Percentiles rank a stretch among this genome's conserved stretches.
These are phyloP conservation scores for Pogona vitticeps DNA, from an alignment of 2,113 vertebrate genomes.

Conservation along the genomic window DNA sequence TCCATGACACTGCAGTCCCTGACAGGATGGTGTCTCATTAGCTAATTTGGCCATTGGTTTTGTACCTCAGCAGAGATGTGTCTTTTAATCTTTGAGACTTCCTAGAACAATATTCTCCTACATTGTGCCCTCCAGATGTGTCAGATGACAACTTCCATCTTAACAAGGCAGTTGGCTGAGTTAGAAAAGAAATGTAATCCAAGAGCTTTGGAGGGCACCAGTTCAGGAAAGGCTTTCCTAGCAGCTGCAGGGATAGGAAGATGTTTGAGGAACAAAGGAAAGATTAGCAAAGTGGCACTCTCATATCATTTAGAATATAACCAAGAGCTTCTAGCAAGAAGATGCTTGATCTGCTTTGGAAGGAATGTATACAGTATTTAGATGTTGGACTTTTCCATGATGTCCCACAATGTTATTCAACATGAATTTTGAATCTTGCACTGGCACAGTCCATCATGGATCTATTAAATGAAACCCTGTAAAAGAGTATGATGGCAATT, in stretches of 20 bases:
- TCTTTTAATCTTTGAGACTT: not conserved
- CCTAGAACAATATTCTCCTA: not conserved
- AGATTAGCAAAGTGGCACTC: not conserved
- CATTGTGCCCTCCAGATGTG: too few species aligned
- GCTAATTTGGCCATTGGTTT: too few species aligned
- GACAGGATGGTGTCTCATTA: not conserved
- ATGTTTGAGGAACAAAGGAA: not conserved
- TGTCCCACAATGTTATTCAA: not conserved
- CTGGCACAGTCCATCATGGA: too few species aligned
- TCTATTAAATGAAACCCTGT: too few species aligned
- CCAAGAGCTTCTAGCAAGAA: not conserved
- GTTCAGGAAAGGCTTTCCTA: too few species aligned
- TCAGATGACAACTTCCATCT: too few species aligned
- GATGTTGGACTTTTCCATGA: too few species aligned
- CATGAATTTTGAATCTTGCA: too few species aligned
- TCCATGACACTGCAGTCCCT: not conserved
- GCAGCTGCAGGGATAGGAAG: not conserved
- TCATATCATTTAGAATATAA: not conserved
- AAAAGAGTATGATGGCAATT: not conserved
- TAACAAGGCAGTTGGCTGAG: too few species aligned
- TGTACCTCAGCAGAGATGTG: not conserved
- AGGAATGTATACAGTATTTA: not conserved
- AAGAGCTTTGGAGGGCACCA: too few species aligned
- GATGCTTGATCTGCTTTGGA: not conserved
- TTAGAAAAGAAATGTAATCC: too few species aligned